phyloP scores from a whole-genome alignment of 2,797 vertebrate genomes.

The Anguilla marmorata region DNA sequence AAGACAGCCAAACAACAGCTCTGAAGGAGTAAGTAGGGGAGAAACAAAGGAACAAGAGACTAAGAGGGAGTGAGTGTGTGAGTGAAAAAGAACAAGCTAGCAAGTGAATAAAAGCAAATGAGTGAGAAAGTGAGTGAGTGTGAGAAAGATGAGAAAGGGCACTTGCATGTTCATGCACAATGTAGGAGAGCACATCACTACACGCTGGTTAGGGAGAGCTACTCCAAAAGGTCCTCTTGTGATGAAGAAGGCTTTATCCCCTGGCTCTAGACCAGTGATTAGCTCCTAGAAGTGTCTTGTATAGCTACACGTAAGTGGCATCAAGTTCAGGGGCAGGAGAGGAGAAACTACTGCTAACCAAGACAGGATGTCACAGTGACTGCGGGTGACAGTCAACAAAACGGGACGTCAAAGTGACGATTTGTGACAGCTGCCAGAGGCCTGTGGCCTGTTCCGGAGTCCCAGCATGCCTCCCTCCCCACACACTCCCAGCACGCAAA shows the following conservation, averaged over 20 bases:
- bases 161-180: neutral
- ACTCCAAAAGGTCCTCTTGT: neutral
- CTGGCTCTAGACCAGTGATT: neutral
- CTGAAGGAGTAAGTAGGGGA: neutral
- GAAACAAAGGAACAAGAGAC: neutral
- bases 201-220: neutral
- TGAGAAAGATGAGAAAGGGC: slow-evolving; percentile 10
- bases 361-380: slow-evolving; percentile 1
- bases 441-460: neutral
- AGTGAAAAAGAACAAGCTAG: neutral
- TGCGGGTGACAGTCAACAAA: slow-evolving; percentile 14
- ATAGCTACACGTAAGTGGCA: neutral
- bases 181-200: neutral
- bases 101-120: neutral
- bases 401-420: neutral
- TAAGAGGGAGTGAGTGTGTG: neutral
- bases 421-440: neutral
- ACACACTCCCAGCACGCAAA: neutral
- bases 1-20: neutral
- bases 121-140: too few relatives aligned
- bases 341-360: slow-evolving; percentile 18
- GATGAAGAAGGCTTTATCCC: slow-evolving; percentile 6
- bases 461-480: neutral
- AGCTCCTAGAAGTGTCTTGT: neutral
- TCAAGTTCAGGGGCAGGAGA: neutral